Evolutionary conservation across 2,888 invertebrate species (phyloP), one percentile per base, ranked within the genome.

Genomic region (Pseudolycoriella hygida): DNA sequence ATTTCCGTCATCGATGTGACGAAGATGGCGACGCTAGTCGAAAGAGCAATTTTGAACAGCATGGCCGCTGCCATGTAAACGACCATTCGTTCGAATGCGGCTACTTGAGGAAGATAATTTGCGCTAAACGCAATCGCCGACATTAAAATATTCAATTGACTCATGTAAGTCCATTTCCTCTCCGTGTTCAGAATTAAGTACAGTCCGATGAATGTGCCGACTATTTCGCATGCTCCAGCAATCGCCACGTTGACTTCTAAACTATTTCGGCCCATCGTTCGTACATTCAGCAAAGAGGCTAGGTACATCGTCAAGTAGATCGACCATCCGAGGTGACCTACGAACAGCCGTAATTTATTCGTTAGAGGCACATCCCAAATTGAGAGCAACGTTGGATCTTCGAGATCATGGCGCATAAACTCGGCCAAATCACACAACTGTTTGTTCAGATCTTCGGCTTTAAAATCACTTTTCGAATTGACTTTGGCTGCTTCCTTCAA

Each of bases 221-320:
- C 15, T 10, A 34, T 34, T 34, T 34, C 34, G 8, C 25, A 6
- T 4, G 40, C 47, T 47, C 66, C 68, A 32, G 67, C 67, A 17
- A 68, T 51, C 3, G 58, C 61, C 20, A 67, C 67, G 47, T 66
- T 67, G 6, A 64, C 53, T 47, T 60, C 62, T 19, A 68, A 54
- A 51, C 67, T 62, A 30, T 63, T 62, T 6, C 67, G 60, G 48
- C 67, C 66, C 47, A 67, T 66, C 17, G 64, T 60, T 39, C 67
- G 62, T 18, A 67, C 66, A 49, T 69, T 68, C 2, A 68, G 54
- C 20, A 69, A 53, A 57, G 64, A 64, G 45, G 68, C 68, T 48
- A 68, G 68, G 54, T 68, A 68, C 45, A 62, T 59, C n/a, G 61
- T 58, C 40, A 66, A 63, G 48, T 63, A 64, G 20, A 64, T 56